phyloP scores from a whole-genome alignment of 2,797 vertebrate genomes.

The Furcifer pardalis region DNA sequence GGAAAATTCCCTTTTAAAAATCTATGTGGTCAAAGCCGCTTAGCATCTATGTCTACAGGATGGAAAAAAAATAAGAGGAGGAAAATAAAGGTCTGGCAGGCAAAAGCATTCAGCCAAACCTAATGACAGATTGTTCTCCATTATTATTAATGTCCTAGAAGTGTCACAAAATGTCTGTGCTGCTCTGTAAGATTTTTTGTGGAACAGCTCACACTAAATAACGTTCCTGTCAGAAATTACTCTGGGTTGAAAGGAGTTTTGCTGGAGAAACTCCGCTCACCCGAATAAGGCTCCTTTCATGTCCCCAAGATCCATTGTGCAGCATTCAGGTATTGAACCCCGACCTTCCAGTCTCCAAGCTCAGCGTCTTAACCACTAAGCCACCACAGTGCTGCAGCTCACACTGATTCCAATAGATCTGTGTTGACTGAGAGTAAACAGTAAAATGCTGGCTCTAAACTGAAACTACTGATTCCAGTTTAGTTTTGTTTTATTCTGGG shows the following conservation, averaged over 20 bases:
- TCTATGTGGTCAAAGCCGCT: conserved; percentile 34
- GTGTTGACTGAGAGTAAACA: background rate
- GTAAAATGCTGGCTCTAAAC: background rate
- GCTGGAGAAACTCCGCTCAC: no score
- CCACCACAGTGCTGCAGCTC: no score
- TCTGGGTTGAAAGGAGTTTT: no score
- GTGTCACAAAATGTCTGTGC: background rate
- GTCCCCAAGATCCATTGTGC: no score
- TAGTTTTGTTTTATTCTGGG: background rate
- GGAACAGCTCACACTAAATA: background rate
- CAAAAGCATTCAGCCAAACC: background rate
- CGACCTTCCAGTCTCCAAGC: no score
- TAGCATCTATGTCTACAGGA: conserved; percentile 28
- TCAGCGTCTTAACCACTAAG: no score
- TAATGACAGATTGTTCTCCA: accelerated
- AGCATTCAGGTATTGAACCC: no score
- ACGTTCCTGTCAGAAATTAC: no score
- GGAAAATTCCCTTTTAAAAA: background rate
- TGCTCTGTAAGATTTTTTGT: background rate
- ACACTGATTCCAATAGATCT: background rate
- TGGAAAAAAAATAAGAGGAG: background rate
- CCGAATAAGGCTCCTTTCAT: no score
- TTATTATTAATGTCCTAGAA: background rate
- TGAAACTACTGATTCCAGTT: background rate
- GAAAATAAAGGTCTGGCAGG: accelerated